Evolutionary conservation across 2,113 vertebrate genomes (phyloP).

Genomic region (Lepus timidus): DNA sequence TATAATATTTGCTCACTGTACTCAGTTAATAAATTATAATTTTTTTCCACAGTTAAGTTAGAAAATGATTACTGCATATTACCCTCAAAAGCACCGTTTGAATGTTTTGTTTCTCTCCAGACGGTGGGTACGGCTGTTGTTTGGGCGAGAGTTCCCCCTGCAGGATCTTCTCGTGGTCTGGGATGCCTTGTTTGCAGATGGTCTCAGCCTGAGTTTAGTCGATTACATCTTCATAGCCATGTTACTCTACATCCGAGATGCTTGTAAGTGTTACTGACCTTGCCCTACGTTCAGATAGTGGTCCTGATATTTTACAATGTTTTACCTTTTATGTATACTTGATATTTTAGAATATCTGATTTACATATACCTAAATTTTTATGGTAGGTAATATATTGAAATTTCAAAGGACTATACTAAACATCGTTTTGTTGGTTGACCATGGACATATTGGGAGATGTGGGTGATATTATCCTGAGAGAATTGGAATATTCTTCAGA

Average conservation of each 20-base stretch:
- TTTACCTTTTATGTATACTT: slow-evolving; percentile 37
- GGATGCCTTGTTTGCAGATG: slow-evolving; percentile 98
- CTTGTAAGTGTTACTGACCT: slow-evolving; percentile 90
- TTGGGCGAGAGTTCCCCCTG: slow-evolving; percentile 96
- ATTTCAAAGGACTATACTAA: slow-evolving; percentile 51
- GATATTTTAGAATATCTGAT: slow-evolving; percentile 16
- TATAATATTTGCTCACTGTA: slow-evolving; percentile 31
- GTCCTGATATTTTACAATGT: background rate
- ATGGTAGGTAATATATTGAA: background rate
- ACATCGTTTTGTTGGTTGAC: slow-evolving; percentile 61
- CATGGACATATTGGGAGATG: background rate
- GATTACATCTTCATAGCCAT: slow-evolving; percentile 99
- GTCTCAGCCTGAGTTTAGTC: slow-evolving; percentile 95
- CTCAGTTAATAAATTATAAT: slow-evolving; percentile 4
- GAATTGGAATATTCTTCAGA: slow-evolving; percentile 81
- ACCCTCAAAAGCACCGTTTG: slow-evolving; percentile 4
- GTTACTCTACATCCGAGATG: slow-evolving; percentile 98
- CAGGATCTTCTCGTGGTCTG: slow-evolving; percentile 98
- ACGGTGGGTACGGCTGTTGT: slow-evolving; percentile 97
- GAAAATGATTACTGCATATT: slow-evolving; percentile 22
- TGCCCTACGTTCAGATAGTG: background rate
- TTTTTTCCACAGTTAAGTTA: slow-evolving; percentile 13
- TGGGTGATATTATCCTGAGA: slow-evolving; percentile 80
- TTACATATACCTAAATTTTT: slow-evolving; percentile 43
- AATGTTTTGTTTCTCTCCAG: slow-evolving; percentile 84